Percentiles rank a stretch among this genome's conserved stretches.
These are phyloP conservation scores for Sylvietta virens DNA, from an alignment of 2,113 vertebrate genomes.

Conservation along the genomic window DNA sequence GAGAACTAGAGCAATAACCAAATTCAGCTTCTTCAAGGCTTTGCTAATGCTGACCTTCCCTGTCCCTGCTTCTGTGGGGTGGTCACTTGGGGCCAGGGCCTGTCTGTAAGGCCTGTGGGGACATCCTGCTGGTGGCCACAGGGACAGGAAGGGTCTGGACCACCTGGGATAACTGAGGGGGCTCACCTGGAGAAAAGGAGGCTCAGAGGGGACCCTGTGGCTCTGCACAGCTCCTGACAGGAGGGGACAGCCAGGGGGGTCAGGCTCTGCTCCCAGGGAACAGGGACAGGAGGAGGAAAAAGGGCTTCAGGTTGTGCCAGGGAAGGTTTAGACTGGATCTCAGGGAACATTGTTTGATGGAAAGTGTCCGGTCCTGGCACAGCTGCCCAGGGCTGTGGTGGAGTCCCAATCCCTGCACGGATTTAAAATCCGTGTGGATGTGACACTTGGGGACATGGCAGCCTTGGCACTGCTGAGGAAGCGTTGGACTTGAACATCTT, in stretches of 20 bases:
- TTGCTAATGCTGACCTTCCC: neutral
- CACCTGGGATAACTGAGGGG: too few relatives aligned
- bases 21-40: neutral
- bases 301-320: too few relatives aligned
- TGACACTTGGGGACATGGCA: fast-evolving
- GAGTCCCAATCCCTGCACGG: neutral
- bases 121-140: neutral
- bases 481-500: neutral
- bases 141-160: neutral
- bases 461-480: neutral
- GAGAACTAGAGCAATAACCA: neutral
- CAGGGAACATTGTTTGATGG: too few relatives aligned
- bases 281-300: neutral
- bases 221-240: neutral
- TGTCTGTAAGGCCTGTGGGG: neutral
- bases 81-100: neutral
- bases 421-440: neutral
- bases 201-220: neutral
- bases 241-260: fast-evolving
- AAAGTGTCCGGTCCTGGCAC: neutral
- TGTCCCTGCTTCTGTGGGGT: fast-evolving
- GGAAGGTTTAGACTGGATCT: neutral
- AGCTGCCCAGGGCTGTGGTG: neutral
- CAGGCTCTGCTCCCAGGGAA: neutral
- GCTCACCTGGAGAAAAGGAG: neutral